phyloP scores from a whole-genome alignment of 2,113 vertebrate species.

The Cheilinus undulatus region DNA sequence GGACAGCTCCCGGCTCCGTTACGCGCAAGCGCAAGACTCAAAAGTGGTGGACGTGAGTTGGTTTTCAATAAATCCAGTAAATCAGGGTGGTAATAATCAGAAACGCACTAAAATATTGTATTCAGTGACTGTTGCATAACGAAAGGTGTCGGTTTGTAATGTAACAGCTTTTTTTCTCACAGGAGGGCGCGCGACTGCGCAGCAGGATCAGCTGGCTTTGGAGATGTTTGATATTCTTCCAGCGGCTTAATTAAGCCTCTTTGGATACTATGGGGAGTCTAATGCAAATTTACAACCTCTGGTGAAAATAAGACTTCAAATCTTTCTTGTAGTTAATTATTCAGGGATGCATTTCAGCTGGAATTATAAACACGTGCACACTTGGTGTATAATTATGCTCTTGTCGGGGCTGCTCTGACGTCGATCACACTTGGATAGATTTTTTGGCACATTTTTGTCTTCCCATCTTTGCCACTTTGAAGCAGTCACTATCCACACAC shows the following conservation, averaged over 20 bases:
- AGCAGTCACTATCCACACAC: slow-evolving; percentile 41
- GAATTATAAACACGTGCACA: background rate
- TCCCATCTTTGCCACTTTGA: slow-evolving; percentile 37
- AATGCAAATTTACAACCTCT: background rate
- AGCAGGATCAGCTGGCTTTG: slow-evolving; percentile 26
- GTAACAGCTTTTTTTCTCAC: background rate
- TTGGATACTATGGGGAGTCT: background rate
- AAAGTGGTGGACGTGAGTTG: slow-evolving; percentile 79
- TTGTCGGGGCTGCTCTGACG: slow-evolving; percentile 28
- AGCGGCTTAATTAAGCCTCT: slow-evolving; percentile 5
- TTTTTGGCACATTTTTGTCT: background rate
- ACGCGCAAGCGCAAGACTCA: slow-evolving; percentile 87
- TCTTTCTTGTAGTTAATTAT: background rate
- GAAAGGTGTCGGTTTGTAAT: slow-evolving; percentile 28
- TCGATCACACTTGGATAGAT: slow-evolving; percentile 22
- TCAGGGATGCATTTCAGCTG: background rate
- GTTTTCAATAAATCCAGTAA: slow-evolving; percentile 69
- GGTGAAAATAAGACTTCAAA: background rate
- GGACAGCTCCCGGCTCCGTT: slow-evolving; percentile 86
- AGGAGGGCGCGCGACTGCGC: slow-evolving; percentile 45
- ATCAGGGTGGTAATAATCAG: slow-evolving; percentile 46
- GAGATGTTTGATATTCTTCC: background rate
- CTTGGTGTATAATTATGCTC: slow-evolving; percentile 2
- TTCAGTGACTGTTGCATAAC: slow-evolving; percentile 33
- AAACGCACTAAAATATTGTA: slow-evolving; percentile 33